A percentile compares a stretch with the other conserved stretches of the same genome.
Conservation (phyloP, 2,888 invertebrate genomes). For the Panopea generosa region DNA sequence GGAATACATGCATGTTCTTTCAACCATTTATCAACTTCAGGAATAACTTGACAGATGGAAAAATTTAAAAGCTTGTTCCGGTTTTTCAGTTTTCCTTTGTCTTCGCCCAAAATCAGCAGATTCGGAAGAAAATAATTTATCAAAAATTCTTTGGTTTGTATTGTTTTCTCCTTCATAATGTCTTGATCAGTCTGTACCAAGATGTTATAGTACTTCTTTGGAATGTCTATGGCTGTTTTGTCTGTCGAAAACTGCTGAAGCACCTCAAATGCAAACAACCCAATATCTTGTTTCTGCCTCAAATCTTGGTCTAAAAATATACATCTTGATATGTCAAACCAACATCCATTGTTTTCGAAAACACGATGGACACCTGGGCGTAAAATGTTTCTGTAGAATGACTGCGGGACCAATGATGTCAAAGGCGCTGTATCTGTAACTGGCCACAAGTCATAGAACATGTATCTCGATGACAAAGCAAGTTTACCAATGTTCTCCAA, state of each 20-base stretch:
- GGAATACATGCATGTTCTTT: conserved; percentile 47
- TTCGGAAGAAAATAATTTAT: conserved; percentile 53
- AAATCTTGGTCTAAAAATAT: conserved; percentile 45
- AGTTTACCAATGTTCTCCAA: conserved; percentile 29
- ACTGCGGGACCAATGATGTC: neutral
- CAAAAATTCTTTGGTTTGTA: conserved; percentile 47
- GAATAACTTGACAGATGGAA: conserved; percentile 2
- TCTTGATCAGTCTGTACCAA: conserved; percentile 9
- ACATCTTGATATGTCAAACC: conserved; percentile 35
- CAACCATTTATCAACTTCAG: conserved; percentile 12
- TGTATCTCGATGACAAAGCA: conserved; percentile 6
- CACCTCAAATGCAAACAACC: conserved; percentile 26
- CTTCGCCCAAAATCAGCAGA: conserved; percentile 16
- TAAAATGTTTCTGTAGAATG: conserved; percentile 41
- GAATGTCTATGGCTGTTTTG: conserved; percentile 31
- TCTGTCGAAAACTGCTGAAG: conserved; percentile 9
- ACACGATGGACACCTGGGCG: conserved; percentile 9
- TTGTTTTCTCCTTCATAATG: conserved; percentile 19
- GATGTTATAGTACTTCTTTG: conserved; percentile 8
- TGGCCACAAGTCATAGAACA: conserved; percentile 54
- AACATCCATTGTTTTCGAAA: conserved; percentile 34
- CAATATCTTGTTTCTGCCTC: conserved; percentile 17
- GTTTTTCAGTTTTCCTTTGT: neutral
- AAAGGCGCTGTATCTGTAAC: neutral
- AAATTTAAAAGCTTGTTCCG: conserved; percentile 14